Conservation (phyloP, 2,797 vertebrate genomes). For the Anableps anableps region DNA sequence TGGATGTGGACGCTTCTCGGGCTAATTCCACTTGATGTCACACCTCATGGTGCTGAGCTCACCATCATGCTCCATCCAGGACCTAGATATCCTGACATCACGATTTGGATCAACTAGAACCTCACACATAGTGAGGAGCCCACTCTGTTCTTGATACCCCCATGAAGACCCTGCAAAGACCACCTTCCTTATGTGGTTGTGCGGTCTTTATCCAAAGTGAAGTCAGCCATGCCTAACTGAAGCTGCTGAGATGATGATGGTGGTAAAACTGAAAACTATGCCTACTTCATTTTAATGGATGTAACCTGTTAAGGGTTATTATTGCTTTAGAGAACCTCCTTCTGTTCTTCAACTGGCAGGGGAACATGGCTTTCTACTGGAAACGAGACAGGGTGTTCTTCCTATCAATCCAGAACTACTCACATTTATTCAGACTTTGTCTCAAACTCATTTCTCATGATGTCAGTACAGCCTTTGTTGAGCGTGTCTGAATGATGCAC, state of each 20-base stretch:
- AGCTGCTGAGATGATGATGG: not conserved
- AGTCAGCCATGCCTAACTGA: not conserved
- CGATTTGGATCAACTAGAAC: not conserved
- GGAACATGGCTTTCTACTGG: not conserved
- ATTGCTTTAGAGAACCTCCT: not conserved
- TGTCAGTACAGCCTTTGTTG: not conserved
- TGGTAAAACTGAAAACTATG: not conserved
- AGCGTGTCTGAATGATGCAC: not conserved
- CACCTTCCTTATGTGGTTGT: not conserved
- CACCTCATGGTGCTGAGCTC: not conserved
- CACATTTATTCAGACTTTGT: not conserved
- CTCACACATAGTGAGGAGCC: not conserved
- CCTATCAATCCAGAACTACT: too few species aligned
- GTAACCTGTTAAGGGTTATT: not conserved
- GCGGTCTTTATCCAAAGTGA: not conserved
- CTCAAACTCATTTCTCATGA: not conserved
- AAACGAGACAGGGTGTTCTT: not conserved
- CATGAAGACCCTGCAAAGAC: not conserved
- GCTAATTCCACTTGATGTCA: not conserved
- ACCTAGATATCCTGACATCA: not conserved
- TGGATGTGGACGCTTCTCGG: not conserved
- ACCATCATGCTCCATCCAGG: not conserved
- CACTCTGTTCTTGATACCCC: not conserved
- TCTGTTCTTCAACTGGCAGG: not conserved
- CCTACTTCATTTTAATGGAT: not conserved